phyloP scores from a whole-genome alignment of 2,113 vertebrate genomes.

The Scomber scombrus region DNA sequence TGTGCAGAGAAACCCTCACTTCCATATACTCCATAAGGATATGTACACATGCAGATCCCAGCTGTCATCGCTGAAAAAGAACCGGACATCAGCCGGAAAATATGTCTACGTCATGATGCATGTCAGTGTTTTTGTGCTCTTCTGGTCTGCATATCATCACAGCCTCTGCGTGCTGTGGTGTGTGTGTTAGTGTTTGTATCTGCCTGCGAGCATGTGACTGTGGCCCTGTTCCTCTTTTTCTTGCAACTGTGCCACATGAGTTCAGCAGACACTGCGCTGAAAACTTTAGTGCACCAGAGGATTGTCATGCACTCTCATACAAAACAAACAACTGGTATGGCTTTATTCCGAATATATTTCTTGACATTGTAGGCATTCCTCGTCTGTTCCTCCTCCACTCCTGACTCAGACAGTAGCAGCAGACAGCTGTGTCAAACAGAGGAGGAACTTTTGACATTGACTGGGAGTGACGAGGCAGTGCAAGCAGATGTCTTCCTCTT shows the following conservation, averaged over 20 bases:
- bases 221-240: conserved; percentile 36
- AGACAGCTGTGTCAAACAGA: conserved; percentile 75
- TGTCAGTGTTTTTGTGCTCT: conserved; percentile 43
- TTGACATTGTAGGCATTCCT: conserved; percentile 43
- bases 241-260: conserved; percentile 57
- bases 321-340: conserved; percentile 24
- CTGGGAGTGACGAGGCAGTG: conserved; percentile 77
- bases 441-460: conserved; percentile 78
- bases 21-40: background rate
- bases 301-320: background rate
- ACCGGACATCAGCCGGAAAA: conserved; percentile 64
- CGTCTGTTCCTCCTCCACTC: conserved; percentile 25
- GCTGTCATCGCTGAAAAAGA: conserved; percentile 52
- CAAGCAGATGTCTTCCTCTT: conserved; percentile 78
- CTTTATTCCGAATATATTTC: conserved; percentile 45
- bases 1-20: background rate
- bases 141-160: conserved; percentile 60
- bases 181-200: conserved; percentile 39
- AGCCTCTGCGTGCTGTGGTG: conserved; percentile 36
- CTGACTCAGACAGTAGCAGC: conserved; percentile 49
- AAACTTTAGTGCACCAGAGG: conserved; percentile 1
- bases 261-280: conserved; percentile 34
- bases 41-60: conserved; percentile 25
- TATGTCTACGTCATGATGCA: conserved; percentile 49
- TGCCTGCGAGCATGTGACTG: conserved; percentile 54